Percentiles rank a stretch among this genome's conserved stretches.
Conservation (phyloP, 1,140 invertebrate genomes). For the Medauroidea extradentata region DNA sequence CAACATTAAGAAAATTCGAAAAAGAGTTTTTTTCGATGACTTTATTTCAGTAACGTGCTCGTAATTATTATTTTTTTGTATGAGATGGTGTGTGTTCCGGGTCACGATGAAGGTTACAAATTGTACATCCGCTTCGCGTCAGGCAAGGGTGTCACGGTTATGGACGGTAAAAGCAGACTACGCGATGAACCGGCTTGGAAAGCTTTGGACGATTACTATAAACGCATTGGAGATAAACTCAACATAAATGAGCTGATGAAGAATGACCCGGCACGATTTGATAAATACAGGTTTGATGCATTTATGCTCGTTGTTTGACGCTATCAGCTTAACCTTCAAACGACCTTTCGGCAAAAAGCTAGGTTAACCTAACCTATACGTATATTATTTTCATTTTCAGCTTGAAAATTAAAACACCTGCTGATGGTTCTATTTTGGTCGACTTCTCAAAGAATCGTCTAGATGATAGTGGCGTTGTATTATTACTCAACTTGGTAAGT, state of each 20-base stretch:
- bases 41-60: too few species aligned
- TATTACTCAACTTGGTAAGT: slow-evolving; percentile 74
- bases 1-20: too few species aligned
- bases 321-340: slow-evolving; percentile 5
- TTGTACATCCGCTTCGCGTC: too few species aligned
- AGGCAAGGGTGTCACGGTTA: slow-evolving; percentile 17
- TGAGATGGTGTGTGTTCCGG: too few species aligned
- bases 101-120: too few species aligned
- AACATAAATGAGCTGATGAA: slow-evolving; percentile 74
- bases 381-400: slow-evolving; percentile 51
- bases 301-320: slow-evolving; percentile 16
- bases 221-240: slow-evolving; percentile 60
- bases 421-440: slow-evolving; percentile 82
- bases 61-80: too few species aligned
- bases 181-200: slow-evolving; percentile 62
- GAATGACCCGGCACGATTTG: slow-evolving; percentile 68
- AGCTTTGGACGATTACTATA: slow-evolving; percentile 67
- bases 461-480: slow-evolving; percentile 65
- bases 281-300: slow-evolving; percentile 68
- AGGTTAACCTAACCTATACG: background rate
- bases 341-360: background rate
- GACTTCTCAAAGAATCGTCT: slow-evolving; percentile 98
- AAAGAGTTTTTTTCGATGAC: too few species aligned
- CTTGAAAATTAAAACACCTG: slow-evolving; percentile 65
- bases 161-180: slow-evolving; percentile 48